Evolutionary conservation across 2,113 vertebrate genomes (phyloP).

Genomic region (Eublepharis macularius): DNA sequence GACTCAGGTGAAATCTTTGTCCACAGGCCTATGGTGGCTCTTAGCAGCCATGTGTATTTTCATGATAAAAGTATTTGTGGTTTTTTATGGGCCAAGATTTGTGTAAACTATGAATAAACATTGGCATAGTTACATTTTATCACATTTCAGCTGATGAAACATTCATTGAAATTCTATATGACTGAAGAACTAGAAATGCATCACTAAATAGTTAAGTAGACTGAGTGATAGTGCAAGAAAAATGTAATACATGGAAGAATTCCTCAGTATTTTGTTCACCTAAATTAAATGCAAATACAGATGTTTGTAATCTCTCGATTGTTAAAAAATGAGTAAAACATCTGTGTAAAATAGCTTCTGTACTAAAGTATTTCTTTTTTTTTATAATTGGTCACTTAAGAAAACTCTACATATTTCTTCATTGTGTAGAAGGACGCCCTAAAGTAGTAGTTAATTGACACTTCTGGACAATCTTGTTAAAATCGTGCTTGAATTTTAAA

Average conservation of each 20-base stretch:
- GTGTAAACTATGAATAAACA: constrained; percentile 38
- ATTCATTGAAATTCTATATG: constrained; percentile 43
- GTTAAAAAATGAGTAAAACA: background rate
- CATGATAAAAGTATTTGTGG: background rate
- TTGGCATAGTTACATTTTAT: constrained; percentile 7
- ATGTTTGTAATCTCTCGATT: constrained; percentile 15
- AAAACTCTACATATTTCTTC: constrained; percentile 16
- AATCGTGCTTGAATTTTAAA: constrained; percentile 6
- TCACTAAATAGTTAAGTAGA: constrained; percentile 18
- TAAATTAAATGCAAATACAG: constrained; percentile 12
- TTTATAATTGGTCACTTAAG: constrained; percentile 19
- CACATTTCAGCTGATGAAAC: constrained; percentile 40
- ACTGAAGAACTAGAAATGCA: constrained; percentile 31
- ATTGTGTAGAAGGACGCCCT: constrained; percentile 12
- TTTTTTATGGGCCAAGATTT: constrained; percentile 34
- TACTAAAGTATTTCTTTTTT: constrained; percentile 3
- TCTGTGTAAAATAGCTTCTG: background rate
- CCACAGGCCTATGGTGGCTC: too few species aligned
- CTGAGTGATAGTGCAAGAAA: constrained; percentile 9
- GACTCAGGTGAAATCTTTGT: too few species aligned
- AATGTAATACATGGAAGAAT: background rate
- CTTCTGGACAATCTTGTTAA: background rate
- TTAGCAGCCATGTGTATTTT: background rate
- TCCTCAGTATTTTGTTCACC: background rate
- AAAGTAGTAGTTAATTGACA: constrained; percentile 8